Conservation (phyloP, 1,140 invertebrate species). For the Drosophila kurseongensis region DNA sequence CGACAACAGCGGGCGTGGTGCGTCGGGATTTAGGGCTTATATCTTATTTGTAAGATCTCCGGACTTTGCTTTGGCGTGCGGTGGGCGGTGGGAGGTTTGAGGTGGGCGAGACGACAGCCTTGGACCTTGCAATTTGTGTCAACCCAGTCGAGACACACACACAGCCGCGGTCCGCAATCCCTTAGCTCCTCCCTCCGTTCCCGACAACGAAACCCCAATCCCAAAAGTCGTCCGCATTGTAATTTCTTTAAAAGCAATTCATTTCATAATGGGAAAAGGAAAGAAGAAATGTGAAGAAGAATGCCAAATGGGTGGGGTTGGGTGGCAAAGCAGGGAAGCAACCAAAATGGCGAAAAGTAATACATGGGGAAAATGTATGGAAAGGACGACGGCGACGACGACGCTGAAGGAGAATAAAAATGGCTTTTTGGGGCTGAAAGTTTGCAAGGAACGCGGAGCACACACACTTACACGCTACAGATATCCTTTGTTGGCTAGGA, state of each 20-base stretch:
- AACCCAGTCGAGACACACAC: conserved; percentile 40
- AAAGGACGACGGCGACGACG: conserved; percentile 46
- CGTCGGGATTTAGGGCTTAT: conserved; percentile 37
- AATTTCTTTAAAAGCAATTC: conserved; percentile 84
- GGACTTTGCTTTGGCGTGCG: conserved; percentile 41
- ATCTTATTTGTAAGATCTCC: conserved; percentile 26
- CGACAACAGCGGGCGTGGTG: conserved; percentile 23
- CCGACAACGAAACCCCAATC: conserved; percentile 35
- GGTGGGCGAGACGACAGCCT: conserved; percentile 34
- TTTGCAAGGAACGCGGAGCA: conserved; percentile 54
- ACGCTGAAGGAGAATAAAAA: conserved; percentile 66
- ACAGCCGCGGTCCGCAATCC: conserved; percentile 13
- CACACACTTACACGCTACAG: conserved; percentile 42
- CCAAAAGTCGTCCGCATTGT: conserved; percentile 65
- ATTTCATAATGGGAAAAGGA: conserved; percentile 78
- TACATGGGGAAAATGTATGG: conserved; percentile 61
- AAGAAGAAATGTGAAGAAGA: conserved; percentile 56
- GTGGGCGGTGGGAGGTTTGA: not conserved
- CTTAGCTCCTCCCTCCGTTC: conserved; percentile 7
- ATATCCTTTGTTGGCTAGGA: conserved; percentile 71
- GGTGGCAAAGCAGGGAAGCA: conserved; percentile 15
- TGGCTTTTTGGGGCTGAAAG: conserved; percentile 59
- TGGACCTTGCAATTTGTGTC: conserved; percentile 59
- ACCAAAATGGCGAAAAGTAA: conserved; percentile 77
- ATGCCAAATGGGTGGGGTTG: conserved; percentile 16